Evolutionary conservation across 2,888 invertebrate species (phyloP).

Genomic region (Thumatha senex): DNA sequence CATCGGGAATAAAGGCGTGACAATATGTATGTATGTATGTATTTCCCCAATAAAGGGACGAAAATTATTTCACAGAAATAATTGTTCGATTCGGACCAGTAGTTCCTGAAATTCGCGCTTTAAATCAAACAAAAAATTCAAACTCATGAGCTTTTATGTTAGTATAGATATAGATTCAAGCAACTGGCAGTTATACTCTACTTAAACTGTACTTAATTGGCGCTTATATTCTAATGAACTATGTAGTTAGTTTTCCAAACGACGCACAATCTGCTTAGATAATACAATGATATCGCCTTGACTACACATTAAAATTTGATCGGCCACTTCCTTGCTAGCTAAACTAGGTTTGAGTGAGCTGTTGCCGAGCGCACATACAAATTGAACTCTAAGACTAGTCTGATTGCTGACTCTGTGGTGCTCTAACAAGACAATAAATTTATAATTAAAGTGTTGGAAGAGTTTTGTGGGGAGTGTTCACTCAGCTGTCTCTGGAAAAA

Average conservation of each 20-base stretch:
- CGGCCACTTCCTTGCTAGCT: slow-evolving; percentile 58
- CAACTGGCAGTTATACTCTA: no score
- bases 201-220: no score
- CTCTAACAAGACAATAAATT: slow-evolving; percentile 52
- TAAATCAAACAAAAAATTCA: no score
- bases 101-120: no score
- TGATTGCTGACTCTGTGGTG: slow-evolving; percentile 26
- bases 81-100: no score
- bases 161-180: no score
- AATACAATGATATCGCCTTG: slow-evolving; percentile 64
- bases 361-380: slow-evolving; percentile 39
- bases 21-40: no score
- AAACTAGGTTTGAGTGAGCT: slow-evolving; percentile 46
- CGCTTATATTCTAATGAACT: no score
- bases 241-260: slow-evolving; percentile 28
- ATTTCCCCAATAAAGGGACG: no score
- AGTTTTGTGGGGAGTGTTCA: slow-evolving; percentile 15
- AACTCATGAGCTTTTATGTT: no score
- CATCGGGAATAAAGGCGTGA: no score
- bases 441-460: slow-evolving; percentile 43
- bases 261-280: slow-evolving; percentile 56
- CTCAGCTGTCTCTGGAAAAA: not conserved
- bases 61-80: no score
- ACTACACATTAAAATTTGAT: slow-evolving; percentile 56
- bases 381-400: slow-evolving; percentile 38